Evolutionary conservation across 2,797 vertebrate species (phyloP).

Genomic region (Myotis daubentonii): DNA sequence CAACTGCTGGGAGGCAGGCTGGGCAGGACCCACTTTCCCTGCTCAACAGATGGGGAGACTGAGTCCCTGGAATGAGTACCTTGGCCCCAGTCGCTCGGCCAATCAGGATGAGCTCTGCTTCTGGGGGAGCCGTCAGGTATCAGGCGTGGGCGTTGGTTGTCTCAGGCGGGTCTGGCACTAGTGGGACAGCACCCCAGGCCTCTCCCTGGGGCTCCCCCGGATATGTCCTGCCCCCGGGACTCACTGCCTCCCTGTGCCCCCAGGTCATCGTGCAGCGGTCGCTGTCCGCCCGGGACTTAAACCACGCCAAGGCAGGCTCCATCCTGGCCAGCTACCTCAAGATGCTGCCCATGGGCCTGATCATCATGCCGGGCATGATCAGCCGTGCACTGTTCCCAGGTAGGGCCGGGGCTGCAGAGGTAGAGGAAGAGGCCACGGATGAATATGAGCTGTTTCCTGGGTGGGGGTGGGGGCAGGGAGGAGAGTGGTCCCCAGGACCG

Average conservation of each 20-base stretch:
- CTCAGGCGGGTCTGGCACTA: background rate
- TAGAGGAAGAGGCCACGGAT: background rate
- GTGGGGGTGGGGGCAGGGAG: background rate
- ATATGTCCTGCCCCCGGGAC: background rate
- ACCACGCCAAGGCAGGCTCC: constrained; percentile 93
- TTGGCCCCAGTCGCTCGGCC: background rate
- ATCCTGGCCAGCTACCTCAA: constrained; percentile 95
- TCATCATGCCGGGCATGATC: constrained; percentile 96
- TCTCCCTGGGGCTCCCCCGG: background rate
- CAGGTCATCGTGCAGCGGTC: constrained; percentile 95
- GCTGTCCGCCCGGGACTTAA: constrained; percentile 93
- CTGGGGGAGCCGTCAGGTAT: background rate
- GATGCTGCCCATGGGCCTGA: constrained; percentile 93
- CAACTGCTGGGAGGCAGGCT: background rate
- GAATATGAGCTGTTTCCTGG: background rate
- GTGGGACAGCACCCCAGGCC: background rate
- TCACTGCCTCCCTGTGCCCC: background rate
- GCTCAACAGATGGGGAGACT: background rate
- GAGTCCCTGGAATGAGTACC: background rate
- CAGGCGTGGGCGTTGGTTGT: too few relatives aligned
- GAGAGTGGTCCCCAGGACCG: background rate
- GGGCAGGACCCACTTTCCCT: background rate
- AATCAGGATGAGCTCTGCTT: background rate
- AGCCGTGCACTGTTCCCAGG: constrained; percentile 96
- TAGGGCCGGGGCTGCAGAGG: constrained; percentile 69